Evolutionary conservation across 2,797 vertebrate species (phyloP).

Genomic region (Oreortyx pictus): DNA sequence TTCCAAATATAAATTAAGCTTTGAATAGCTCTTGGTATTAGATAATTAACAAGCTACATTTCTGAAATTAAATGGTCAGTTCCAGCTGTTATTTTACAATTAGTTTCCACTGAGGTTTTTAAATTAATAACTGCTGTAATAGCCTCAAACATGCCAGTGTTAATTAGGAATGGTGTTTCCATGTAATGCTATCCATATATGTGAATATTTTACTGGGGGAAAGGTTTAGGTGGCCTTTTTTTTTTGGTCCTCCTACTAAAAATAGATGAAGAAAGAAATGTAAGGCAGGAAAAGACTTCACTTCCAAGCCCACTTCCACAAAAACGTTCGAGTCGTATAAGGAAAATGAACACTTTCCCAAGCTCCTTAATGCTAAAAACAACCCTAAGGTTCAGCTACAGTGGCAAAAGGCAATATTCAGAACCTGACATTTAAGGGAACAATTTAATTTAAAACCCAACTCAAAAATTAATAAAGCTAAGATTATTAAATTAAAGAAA

Average conservation of each 20-base stretch:
- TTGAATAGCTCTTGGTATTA: conserved; percentile 59
- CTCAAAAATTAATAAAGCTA: background rate
- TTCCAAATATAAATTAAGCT: conserved; percentile 44
- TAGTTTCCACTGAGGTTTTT: conserved; percentile 60
- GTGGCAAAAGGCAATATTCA: background rate
- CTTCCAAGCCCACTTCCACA: background rate
- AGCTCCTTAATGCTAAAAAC: background rate
- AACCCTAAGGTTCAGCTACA: background rate
- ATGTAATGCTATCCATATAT: conserved; percentile 57
- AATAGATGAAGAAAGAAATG: conserved; percentile 5
- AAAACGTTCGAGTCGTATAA: background rate
- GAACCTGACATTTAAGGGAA: background rate
- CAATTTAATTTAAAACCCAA: background rate
- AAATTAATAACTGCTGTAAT: conserved; percentile 68
- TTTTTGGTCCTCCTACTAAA: background rate
- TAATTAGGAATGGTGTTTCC: conserved; percentile 56
- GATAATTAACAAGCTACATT: conserved; percentile 56
- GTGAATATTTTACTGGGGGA: conserved; percentile 22
- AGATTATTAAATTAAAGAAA: background rate
- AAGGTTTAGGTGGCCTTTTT: conserved; percentile 1
- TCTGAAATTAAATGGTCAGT: conserved; percentile 54
- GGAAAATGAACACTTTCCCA: background rate
- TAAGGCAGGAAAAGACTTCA: background rate
- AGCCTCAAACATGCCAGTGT: conserved; percentile 47
- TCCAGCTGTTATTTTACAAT: conserved; percentile 70